phyloP scores from a whole-genome alignment of 2,797 vertebrate species.

The Dendrocincla fuliginosa region DNA sequence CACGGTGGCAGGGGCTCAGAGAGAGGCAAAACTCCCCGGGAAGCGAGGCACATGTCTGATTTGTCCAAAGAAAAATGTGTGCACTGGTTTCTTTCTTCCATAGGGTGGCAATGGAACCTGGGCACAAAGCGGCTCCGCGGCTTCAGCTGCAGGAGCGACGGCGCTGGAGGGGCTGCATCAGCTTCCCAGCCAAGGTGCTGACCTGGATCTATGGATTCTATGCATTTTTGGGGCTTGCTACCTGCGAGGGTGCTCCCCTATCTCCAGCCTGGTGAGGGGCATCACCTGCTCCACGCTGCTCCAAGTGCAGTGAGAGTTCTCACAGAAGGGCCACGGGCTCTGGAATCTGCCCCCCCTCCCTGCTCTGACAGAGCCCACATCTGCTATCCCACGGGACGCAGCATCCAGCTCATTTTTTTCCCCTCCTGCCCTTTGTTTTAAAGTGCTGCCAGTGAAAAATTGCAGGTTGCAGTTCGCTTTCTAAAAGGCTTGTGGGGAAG shows the following conservation, averaged over 20 bases:
- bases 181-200: not conserved
- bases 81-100: constrained; percentile 64
- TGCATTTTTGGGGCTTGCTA: not conserved
- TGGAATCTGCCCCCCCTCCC: constrained; percentile 29
- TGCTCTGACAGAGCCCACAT: constrained; percentile 21
- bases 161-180: not conserved
- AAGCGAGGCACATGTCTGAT: not conserved
- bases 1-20: not conserved
- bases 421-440: constrained; percentile 2
- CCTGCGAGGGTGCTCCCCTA: not conserved
- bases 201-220: constrained; percentile 12
- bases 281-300: not conserved
- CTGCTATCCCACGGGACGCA: constrained; percentile 22
- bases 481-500: not conserved
- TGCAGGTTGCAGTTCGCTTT: not conserved
- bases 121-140: not conserved
- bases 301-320: not conserved
- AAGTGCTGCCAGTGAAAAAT: constrained; percentile 33
- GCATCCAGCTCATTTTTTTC: not conserved
- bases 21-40: not conserved
- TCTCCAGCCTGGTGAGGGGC: not conserved
- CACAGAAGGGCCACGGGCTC: not conserved
- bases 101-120: constrained; percentile 68
- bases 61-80: not conserved
- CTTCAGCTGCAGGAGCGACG: not conserved